phyloP scores from a whole-genome alignment of 1,140 invertebrate genomes.

The Medauroidea extradentata region DNA sequence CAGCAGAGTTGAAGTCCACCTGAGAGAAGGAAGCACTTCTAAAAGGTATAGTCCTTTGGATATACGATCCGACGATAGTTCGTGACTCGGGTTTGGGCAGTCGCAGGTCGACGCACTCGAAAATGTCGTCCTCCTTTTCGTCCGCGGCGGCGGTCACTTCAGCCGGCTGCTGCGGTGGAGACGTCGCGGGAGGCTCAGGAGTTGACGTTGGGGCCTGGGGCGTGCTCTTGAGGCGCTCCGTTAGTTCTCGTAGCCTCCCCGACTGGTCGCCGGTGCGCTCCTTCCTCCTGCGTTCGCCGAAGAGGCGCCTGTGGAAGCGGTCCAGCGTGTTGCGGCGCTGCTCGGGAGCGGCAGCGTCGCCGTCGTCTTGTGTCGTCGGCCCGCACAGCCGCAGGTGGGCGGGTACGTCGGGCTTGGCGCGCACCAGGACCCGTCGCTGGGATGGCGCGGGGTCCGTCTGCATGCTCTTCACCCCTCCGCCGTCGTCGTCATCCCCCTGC shows the following conservation, averaged over 20 bases:
- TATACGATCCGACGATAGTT: conserved; percentile 52
- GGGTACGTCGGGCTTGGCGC: conserved; percentile 24
- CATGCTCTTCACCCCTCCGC: conserved; percentile 7
- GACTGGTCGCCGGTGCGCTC: conserved; percentile 55
- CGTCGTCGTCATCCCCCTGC: conserved; percentile 11
- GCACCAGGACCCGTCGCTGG: conserved; percentile 12
- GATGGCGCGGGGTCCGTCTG: conserved; percentile 14
- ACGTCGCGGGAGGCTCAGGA: conserved; percentile 22
- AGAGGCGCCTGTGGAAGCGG: conserved; percentile 68
- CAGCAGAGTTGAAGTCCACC: conserved; percentile 57
- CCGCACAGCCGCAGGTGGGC: conserved; percentile 17
- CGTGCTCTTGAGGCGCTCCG: conserved; percentile 61
- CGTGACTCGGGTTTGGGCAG: conserved; percentile 52
- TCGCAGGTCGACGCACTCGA: conserved; percentile 38
- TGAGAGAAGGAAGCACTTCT: conserved; percentile 80
- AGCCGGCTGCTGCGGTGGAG: conserved; percentile 19
- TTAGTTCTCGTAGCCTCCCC: conserved; percentile 67
- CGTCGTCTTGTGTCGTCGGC: not conserved
- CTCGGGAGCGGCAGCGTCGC: not conserved
- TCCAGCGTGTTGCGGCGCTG: conserved; percentile 56
- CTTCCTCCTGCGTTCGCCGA: conserved; percentile 56
- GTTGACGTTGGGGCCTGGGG: conserved; percentile 28
- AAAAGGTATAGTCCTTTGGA: conserved; percentile 58
- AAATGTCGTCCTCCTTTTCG: conserved; percentile 36
- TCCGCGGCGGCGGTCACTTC: conserved; percentile 10